Conservation (phyloP, 2,888 invertebrate genomes). For the Drosophila kokeensis region DNA sequence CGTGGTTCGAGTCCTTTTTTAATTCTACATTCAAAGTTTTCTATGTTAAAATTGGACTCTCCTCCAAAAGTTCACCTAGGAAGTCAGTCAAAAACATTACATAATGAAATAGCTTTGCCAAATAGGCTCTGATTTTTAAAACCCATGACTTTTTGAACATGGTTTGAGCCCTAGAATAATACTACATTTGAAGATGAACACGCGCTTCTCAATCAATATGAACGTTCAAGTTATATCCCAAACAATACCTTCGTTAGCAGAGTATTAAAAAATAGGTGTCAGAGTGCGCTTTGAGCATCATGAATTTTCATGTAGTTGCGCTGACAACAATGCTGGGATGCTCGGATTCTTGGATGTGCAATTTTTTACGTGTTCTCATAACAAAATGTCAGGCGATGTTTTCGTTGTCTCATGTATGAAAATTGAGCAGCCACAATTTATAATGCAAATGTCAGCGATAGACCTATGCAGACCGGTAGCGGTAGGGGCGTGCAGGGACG, state of each 20-base stretch:
- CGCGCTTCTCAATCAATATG: background rate
- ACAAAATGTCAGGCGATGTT: conserved; percentile 68
- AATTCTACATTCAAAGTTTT: background rate
- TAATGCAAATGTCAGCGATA: conserved; percentile 73
- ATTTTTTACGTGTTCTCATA: conserved; percentile 80
- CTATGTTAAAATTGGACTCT: too few relatives aligned
- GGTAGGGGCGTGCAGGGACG: background rate
- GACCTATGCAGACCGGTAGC: conserved; percentile 6
- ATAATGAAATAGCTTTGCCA: too few relatives aligned
- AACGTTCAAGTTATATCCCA: background rate
- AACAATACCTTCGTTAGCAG: background rate
- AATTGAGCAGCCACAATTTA: conserved; percentile 76
- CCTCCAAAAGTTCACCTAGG: background rate
- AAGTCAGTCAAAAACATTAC: background rate
- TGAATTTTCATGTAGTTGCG: conserved; percentile 74
- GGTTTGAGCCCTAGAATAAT: background rate
- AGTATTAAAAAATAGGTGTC: conserved; percentile 54
- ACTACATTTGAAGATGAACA: background rate
- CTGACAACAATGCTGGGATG: conserved; percentile 64
- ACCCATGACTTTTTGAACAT: background rate
- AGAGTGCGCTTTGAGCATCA: conserved; percentile 63
- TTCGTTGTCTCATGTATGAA: conserved; percentile 57
- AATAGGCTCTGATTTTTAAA: background rate
- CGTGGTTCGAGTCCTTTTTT: accelerated
- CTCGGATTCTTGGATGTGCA: conserved; percentile 63